Conservation (phyloP, 2,888 invertebrate species). For the Polietes domitor region DNA sequence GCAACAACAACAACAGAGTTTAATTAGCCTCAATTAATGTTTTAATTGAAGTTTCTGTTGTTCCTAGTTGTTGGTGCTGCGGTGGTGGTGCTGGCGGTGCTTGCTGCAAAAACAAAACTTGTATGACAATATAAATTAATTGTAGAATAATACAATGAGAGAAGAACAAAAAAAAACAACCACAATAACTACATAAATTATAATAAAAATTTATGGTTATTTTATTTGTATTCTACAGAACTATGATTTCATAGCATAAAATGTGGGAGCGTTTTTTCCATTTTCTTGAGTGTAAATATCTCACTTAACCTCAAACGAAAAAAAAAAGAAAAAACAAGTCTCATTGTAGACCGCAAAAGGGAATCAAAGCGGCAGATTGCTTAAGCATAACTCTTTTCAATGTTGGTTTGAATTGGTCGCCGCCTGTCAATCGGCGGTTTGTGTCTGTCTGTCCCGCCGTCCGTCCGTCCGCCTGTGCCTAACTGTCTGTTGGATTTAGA, state of each 20-base stretch:
- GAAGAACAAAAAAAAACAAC: slow-evolving; percentile 11
- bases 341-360: slow-evolving; percentile 4
- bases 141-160: not conserved
- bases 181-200: slow-evolving; percentile 35
- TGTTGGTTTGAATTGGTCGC: slow-evolving; percentile 35
- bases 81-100: slow-evolving; percentile 21
- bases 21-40: slow-evolving; percentile 66
- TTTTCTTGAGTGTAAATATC: not conserved
- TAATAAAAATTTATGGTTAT: not conserved
- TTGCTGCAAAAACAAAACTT: slow-evolving; percentile 44
- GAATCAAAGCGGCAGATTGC: not conserved
- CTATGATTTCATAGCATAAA: slow-evolving; percentile 45
- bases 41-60: slow-evolving; percentile 62
- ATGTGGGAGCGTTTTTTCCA: slow-evolving; percentile 58
- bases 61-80: not conserved
- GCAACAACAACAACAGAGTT: slow-evolving; percentile 41
- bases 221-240: slow-evolving; percentile 35
- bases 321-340: slow-evolving; percentile 6
- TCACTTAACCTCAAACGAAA: slow-evolving; percentile 17
- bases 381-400: not conserved
- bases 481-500: not conserved
- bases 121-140: slow-evolving; percentile 34
- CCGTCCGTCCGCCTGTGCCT: not conserved
- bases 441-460: slow-evolving; percentile 12
- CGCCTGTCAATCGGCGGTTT: slow-evolving; percentile 43